Base-by-base conservation (phyloP, 2,888 invertebrate genomes). In the Galerucella nymphaeae region DNA sequence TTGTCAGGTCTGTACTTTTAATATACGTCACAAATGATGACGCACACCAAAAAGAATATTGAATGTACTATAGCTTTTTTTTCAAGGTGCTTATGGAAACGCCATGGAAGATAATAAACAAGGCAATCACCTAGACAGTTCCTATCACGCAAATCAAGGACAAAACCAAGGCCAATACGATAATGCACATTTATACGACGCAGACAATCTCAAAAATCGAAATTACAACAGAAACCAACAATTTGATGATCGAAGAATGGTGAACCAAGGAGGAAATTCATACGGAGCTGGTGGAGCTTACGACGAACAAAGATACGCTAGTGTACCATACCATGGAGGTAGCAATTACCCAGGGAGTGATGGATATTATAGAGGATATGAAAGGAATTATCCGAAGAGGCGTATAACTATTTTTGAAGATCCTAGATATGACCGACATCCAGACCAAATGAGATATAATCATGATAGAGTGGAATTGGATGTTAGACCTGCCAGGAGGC, bases 351-450 rank as follows among this genome's bases (percentile, higher is more conserved):
- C 42, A 14, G 58, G 63, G 13, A 16, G 68, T n/a, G 48, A 53
- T 11, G 66, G 45, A 14, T 20, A 53, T 41, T 67, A 67, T 11
- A 30, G 58, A 2, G 23, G 50, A 13, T 66, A 50, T 3, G 38
- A 62, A 45, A 55, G 53, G 8, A 59, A 18, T 8, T 57, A 66
- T 63, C 70, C 72, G 0, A 81, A 81, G 67, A 81, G 81, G 73
- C 84, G 83, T 13, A 86, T 87, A 48, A 86, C 85, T 0, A 81
- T 86, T 68, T 87, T 85, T 72, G 87, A 87, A 79, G 87, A 87
- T 78, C 86, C 86, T 9, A 70, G 77, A 38, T 77, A 77, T 20
- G 69, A 71, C 14, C 63, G 63, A 8, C 59, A 72, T 53, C 38
- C 59, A 14, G 61, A 70, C 16, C 50, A 63, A 59, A 77, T 80